Evolutionary conservation across 1,140 invertebrate genomes (phyloP).

Genomic region (Drosophila carrolli): DNA sequence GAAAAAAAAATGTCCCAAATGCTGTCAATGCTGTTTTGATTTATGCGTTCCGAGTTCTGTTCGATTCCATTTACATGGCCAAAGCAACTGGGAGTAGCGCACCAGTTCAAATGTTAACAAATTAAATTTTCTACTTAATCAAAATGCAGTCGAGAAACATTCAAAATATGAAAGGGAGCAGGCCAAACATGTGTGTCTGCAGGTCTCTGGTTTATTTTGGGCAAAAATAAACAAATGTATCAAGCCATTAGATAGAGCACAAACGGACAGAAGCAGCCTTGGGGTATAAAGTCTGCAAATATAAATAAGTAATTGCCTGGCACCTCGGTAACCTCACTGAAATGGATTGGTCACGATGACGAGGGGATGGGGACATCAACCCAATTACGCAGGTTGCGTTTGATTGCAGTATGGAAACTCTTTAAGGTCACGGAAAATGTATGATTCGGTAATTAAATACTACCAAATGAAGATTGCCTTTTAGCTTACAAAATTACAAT

Average conservation of each 20-base stretch:
- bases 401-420: not conserved
- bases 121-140: conserved; percentile 80
- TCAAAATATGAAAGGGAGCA: conserved; percentile 72
- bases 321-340: conserved; percentile 41
- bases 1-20: conserved; percentile 12
- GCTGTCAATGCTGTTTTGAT: conserved; percentile 72
- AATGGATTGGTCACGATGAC: conserved; percentile 9
- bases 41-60: conserved; percentile 63
- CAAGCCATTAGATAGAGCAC: conserved; percentile 70
- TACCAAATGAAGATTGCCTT: too few relatives aligned
- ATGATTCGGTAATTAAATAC: not conserved
- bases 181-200: conserved; percentile 26
- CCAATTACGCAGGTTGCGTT: not conserved
- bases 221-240: conserved; percentile 77
- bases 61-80: conserved; percentile 20
- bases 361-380: not conserved
- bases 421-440: conserved; percentile 3
- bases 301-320: conserved; percentile 59
- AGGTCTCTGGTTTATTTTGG: conserved; percentile 60
- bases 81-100: conserved; percentile 38
- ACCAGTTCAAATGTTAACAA: conserved; percentile 68
- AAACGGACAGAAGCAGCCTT: conserved; percentile 55
- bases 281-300: conserved; percentile 44
- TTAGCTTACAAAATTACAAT: not conserved
- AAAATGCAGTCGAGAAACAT: conserved; percentile 56